Percentiles rank a stretch among this genome's conserved stretches.
phyloP scores from a whole-genome alignment of 2,888 invertebrate genomes.

The Scaptomyza cyrtandrae region DNA sequence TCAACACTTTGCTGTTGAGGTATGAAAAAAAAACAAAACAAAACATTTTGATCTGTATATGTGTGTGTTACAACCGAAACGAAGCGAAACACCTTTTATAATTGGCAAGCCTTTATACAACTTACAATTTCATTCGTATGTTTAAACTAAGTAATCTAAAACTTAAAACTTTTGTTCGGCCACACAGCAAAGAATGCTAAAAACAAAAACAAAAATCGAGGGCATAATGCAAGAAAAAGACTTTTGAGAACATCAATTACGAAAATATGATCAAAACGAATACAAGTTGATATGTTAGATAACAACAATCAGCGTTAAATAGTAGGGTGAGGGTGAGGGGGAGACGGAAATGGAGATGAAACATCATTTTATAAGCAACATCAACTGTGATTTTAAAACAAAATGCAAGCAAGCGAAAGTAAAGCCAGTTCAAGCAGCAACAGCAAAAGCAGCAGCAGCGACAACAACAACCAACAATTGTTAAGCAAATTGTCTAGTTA shows the following conservation, averaged over 20 bases:
- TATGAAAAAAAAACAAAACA: constrained; percentile 24
- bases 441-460: constrained; percentile 26
- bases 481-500: constrained; percentile 79
- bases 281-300: constrained; percentile 40
- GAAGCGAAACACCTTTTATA: constrained; percentile 30
- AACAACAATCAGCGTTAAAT: constrained; percentile 38
- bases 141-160: constrained; percentile 45
- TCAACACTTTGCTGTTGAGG: constrained; percentile 31
- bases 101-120: constrained; percentile 67
- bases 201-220: constrained; percentile 23
- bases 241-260: constrained; percentile 65
- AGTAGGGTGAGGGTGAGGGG: constrained; percentile 6
- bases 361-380: constrained; percentile 79
- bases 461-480: constrained; percentile 58
- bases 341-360: constrained; percentile 28
- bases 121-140: constrained; percentile 49
- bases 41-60: constrained; percentile 35
- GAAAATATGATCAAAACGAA: constrained; percentile 7
- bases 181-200: constrained; percentile 39
- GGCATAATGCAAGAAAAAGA: constrained; percentile 62
- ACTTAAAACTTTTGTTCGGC: constrained; percentile 51
- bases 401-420: constrained; percentile 50
- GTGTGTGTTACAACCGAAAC: constrained; percentile 3
- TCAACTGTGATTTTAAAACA: constrained; percentile 73
- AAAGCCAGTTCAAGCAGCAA: constrained; percentile 55